Evolutionary conservation across 2,888 invertebrate species (phyloP), one percentile per base, ranked within the genome.

Genomic region (Cerastoderma edule): DNA sequence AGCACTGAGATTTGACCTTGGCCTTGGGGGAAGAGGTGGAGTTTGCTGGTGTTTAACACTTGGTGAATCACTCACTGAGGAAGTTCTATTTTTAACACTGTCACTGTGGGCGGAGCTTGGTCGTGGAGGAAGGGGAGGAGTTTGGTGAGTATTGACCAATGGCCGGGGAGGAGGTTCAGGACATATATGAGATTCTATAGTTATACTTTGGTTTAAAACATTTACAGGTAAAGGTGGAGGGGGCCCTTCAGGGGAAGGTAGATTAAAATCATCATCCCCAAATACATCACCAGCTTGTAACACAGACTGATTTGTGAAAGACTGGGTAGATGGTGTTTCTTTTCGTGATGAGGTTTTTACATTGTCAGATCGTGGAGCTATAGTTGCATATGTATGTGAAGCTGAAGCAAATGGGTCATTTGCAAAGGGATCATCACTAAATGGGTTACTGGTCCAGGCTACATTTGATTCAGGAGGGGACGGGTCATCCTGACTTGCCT

Each of bases 181-280:
- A 5, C 84, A 77, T 48, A 70, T 63, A 35, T 81, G 79, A 28
- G 86, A 80, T 22, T 83, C 79, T 46, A 72, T 63, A 39, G 32
- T 63, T 1, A 46, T 22, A 50, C 32, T 67, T 48, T 72, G 74
- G 72, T 56, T 70, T 53, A 67, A 48, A 57, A 80, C 65, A 67
- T 71, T 69, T 44, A 72, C 50, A 56, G 86, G 88, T 16, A 87
- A 78, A 22, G 87, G 87, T 19, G 87, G 87, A 28, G 88, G 88
- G 30, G 88, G 86, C 30, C 85, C 88, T 46, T 84, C 83, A 28
- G 87, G 83, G 16, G 80, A 82, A 1, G 85, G 85, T 30, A 85
- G 56, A 73, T 85, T 75, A 79, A 83, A 85, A 53, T 79, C 75
- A 66, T 80, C 81, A 78, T 74, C 77, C 72, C 68, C 67, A 69